Base-by-base conservation (phyloP, 1,140 invertebrate species). In the Drosophila gunungcola region DNA sequence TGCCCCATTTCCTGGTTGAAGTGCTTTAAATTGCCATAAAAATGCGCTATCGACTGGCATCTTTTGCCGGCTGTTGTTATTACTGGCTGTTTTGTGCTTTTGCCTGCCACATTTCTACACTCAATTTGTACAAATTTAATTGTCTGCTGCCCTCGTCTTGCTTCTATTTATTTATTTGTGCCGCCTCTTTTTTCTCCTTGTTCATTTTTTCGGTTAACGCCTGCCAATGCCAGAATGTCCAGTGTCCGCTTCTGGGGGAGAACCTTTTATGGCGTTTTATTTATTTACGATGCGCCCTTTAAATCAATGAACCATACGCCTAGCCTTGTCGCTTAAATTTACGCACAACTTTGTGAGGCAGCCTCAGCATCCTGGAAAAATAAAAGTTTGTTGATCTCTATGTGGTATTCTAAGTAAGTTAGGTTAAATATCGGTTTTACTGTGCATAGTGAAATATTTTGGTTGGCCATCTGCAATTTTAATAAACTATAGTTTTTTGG, bases 111-210 rank as follows among this genome's bases (percentile, higher is more conserved):
- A 86, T 86, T 86, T 86, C 82, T 88, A 82, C 83, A 89, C 84
- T 88, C 83, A 88, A 88, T 88, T 88, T 89, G 84, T 88, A 89
- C 84, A 89, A 88, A 88, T 88, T 88, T 88, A 88, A 88, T 89
- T 88, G 84, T 88, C 76, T 89, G 80, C 70, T 49, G 83, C 83
- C 79, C 49, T 68, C 39, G 49, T 45, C 72, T 72, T 79, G 57
- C 61, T 51, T 76, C 54, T 82, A 55, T 79, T 79, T 76, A 68
- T 80, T 73, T 83, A 53, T 86, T 74, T 68, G 73, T 70, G 25
- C 55, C 42, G 36, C 48, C 58, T 52, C 43, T 39, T 53, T 60
- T 52, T 52, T 80, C 42, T 60, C 61, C 41, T 48, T 65, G 61
- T 73, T 67, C 64, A 48, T 62, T 48, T 84, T 77, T 63, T 74